Base-by-base conservation (phyloP, 1,140 invertebrate species). In the Parapsyche elsis region DNA sequence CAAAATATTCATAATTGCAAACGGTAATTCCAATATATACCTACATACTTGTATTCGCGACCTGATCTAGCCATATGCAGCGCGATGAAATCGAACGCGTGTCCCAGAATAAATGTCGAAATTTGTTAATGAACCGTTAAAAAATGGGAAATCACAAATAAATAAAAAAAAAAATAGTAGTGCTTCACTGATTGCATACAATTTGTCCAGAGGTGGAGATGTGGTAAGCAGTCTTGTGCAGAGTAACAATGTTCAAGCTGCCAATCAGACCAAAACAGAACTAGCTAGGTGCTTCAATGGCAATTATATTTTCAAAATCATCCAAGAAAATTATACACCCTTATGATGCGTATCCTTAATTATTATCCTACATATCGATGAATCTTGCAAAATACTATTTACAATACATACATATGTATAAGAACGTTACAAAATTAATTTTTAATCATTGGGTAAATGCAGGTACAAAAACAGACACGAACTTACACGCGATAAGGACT, bases 241-340 rank as follows among this genome's bases (percentile, higher is more conserved):
- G 71, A 38, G 30, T 7, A 38, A 38, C 30, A 38, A 38, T 38
- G 57, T 30, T 57, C 75, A 77, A 77, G 30, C 23, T 77, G 75
- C 26, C 26, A 77, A 77, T 77, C 59, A 77, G 75, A 77, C 75
- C 75, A 77, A 77, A 77, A 23, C 75, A 77, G 23, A 44, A 64
- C 59, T 38, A 14, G n/a, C n/a, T n/a, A n/a, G n/a, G 53, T 67
- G 74, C 45, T 59, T 76, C 49, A 59, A 76, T 59, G 53, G 21
- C 49, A 21, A 76, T 30, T 59, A 76, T 38, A 38, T n/a, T 26
- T 71, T 38, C 21, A 61, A 61, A 19, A 21, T 61, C n/a, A 23
- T 38, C 30, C 21, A 61, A 19, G 14, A 24, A 21, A 61, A 61
- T 61, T 21, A 23, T 61, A 10, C 59, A 9, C 21, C 21, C 21